phyloP scores from a whole-genome alignment of 2,797 vertebrate species.

The Cygnus olor region DNA sequence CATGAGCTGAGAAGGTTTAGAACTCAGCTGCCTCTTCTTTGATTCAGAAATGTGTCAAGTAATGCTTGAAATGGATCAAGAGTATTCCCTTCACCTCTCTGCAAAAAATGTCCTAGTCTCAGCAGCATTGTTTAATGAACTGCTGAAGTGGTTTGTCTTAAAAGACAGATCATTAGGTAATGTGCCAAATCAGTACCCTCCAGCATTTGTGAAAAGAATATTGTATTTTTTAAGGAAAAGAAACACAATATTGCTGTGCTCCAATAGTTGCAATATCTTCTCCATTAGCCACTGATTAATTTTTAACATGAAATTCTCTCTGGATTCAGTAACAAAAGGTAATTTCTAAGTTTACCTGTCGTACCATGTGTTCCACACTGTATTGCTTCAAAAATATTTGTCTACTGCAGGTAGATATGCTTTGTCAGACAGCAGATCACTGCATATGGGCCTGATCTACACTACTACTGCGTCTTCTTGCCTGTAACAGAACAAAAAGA shows the following conservation, averaged over 20 bases:
- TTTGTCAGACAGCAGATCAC: neutral
- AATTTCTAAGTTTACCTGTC: neutral
- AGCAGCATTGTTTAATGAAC: neutral
- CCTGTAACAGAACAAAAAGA: neutral
- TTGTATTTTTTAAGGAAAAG: neutral
- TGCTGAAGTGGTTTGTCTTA: slow-evolving; percentile 32
- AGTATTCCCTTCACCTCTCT: neutral
- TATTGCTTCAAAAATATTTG: neutral
- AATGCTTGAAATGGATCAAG: slow-evolving; percentile 43
- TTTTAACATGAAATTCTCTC: slow-evolving; percentile 16
- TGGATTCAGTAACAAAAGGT: slow-evolving; percentile 32
- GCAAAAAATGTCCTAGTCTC: neutral
- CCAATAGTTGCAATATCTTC: neutral
- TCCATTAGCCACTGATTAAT: slow-evolving; percentile 25
- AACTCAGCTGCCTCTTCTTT: neutral
- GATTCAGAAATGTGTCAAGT: slow-evolving; percentile 10
- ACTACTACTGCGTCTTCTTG: neutral
- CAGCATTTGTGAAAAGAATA: slow-evolving; percentile 32
- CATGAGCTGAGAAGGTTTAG: neutral
- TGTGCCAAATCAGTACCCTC: neutral
- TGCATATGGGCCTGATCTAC: neutral
- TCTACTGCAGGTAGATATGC: neutral
- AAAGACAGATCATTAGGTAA: slow-evolving; percentile 33
- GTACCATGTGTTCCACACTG: neutral
- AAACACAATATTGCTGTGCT: neutral